These are phyloP conservation scores for Halictus ligatus DNA, from an alignment of 2,888 invertebrate species.

Conservation along the genomic window DNA sequence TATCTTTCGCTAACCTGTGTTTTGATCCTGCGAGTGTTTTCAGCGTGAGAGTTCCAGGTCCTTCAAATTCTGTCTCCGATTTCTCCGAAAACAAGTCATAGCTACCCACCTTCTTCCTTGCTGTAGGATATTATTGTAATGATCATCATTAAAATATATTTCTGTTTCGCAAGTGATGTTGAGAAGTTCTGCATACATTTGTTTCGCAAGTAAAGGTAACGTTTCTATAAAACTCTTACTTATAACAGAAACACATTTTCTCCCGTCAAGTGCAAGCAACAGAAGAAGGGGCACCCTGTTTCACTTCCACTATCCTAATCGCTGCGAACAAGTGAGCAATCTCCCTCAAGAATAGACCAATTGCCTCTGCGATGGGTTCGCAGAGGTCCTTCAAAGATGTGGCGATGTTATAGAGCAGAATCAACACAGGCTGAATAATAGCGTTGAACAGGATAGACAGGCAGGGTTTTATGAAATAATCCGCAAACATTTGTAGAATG, in stretches of 20 bases:
- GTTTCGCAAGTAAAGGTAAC: not conserved
- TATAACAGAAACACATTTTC: not conserved
- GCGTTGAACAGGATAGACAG: conserved; percentile 88
- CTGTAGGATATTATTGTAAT: not conserved
- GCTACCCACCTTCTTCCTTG: not conserved
- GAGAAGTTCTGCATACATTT: not conserved
- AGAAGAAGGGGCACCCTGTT: conserved; percentile 58
- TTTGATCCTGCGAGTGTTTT: not conserved
- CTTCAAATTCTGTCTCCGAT: not conserved
- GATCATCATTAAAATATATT: not conserved
- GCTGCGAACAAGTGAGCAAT: conserved; percentile 84
- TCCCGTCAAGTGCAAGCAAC: conserved; percentile 63
- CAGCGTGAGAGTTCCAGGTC: not conserved
- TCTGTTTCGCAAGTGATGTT: not conserved
- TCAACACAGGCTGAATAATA: conserved; percentile 88
- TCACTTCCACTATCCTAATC: conserved; percentile 85
- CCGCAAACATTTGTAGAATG: conserved; percentile 87
- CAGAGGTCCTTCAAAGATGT: conserved; percentile 88
- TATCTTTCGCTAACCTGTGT: not conserved
- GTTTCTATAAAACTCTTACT: not conserved
- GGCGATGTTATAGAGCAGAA: conserved; percentile 87
- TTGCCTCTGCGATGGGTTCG: conserved; percentile 86
- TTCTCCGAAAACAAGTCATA: not conserved
- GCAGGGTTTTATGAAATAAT: conserved; percentile 89
- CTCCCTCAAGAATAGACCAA: conserved; percentile 86